phyloP scores from a whole-genome alignment of 2,113 vertebrate genomes.

The Cervus canadensis region DNA sequence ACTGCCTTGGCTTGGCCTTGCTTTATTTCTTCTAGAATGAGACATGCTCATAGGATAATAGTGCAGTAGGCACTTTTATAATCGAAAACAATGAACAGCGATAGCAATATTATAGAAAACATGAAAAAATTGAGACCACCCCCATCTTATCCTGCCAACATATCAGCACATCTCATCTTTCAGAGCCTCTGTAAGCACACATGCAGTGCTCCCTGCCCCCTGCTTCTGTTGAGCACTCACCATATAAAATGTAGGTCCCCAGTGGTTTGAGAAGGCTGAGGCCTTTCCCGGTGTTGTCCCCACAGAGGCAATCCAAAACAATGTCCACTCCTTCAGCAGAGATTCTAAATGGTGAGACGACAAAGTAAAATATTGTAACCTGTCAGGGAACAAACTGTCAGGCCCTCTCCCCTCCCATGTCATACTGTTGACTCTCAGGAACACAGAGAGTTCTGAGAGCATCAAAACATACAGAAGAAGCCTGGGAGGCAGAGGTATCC shows the following conservation, averaged over 20 bases:
- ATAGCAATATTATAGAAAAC: background rate
- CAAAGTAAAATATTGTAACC: background rate
- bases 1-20: background rate
- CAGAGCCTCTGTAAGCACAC: background rate
- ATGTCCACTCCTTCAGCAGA: conserved; percentile 96
- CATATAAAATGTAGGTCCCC: conserved; percentile 97
- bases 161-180: background rate
- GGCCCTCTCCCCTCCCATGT: background rate
- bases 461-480: background rate
- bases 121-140: background rate
- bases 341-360: conserved; percentile 83
- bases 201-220: fast-evolving
- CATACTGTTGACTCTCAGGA: background rate
- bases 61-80: background rate
- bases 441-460: background rate
- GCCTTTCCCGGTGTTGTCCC: conserved; percentile 97
- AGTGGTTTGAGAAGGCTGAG: conserved; percentile 94
- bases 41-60: background rate
- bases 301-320: conserved; percentile 96
- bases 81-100: background rate
- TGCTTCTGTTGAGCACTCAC: conserved; percentile 77
- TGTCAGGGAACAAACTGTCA: background rate
- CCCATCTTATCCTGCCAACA: too few species aligned
- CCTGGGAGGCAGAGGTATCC: background rate
- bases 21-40: background rate